These are phyloP conservation scores for Cataglyphis albicans DNA, from an alignment of 2,888 invertebrate genomes.

Conservation along the genomic window DNA sequence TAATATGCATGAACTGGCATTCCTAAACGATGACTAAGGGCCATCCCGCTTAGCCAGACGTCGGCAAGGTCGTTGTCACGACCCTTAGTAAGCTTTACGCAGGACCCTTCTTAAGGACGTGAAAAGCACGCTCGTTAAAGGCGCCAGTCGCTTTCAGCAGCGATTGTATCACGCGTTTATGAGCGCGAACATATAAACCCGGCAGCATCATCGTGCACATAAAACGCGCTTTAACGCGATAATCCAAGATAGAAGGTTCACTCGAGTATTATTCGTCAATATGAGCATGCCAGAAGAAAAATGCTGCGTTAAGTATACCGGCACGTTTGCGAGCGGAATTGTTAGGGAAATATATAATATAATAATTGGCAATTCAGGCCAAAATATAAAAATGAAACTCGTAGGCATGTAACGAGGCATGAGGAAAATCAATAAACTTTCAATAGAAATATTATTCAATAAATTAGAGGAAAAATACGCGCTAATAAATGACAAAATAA, in stretches of 20 bases:
- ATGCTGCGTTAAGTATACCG: background rate
- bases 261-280: slow-evolving; percentile 58
- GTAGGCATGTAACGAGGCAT: background rate
- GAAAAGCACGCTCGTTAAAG: slow-evolving; percentile 73
- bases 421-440: background rate
- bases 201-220: slow-evolving; percentile 26
- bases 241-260: slow-evolving; percentile 50
- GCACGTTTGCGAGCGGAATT: background rate
- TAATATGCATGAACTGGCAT: slow-evolving; percentile 71
- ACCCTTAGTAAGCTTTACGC: slow-evolving; percentile 70
- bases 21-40: slow-evolving; percentile 80
- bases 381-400: background rate
- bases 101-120: slow-evolving; percentile 66
- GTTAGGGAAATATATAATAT: slow-evolving; percentile 3
- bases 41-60: slow-evolving; percentile 60
- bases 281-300: slow-evolving; percentile 11
- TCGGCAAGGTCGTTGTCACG: slow-evolving; percentile 77
- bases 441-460: slow-evolving; percentile 3
- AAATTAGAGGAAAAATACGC: background rate
- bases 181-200: slow-evolving; percentile 21
- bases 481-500: background rate
- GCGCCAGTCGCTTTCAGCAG: slow-evolving; percentile 65
- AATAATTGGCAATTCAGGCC: background rate
- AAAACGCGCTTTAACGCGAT: slow-evolving; percentile 62
- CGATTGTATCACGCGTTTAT: slow-evolving; percentile 46